Evolutionary conservation across 2,797 vertebrate genomes (phyloP), one percentile per base, ranked within the genome.

Genomic region (Cephalopachus bancanus): DNA sequence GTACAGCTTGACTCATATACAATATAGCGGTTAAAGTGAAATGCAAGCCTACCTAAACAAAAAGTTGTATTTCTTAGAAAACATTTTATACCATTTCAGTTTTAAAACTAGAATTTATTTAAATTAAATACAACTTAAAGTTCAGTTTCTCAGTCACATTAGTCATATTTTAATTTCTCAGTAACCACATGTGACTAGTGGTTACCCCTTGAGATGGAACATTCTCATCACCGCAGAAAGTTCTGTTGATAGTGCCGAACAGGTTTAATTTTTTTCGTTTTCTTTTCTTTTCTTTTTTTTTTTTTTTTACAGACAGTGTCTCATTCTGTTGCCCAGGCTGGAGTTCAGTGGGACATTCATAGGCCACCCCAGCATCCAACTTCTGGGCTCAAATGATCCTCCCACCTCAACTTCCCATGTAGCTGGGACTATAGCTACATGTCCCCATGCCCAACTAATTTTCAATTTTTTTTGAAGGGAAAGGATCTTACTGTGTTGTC

Each of bases 21-120:
- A 69, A 28, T 55, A 51, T 14, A 19, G 30, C 4, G 26, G 51
- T 87, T 92, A 65, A 62, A 28, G 2, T 86, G 74, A 80, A 95
- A 75, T 88, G 14, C 20, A 83, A 1, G 76, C 65, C 57, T 93
- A 11, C 15, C 57, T 81, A 60, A 89, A 79, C n/a, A 79, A 24
- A 59, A 79, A 79, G 55, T 57, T 79, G 3, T 24, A 33, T 79
- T 79, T 69, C 44, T 69, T 83, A 37, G 75, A 76, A 91, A 84
- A 55, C 83, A 78, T 72, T 89, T 81, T 53, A 81, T 20, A 51
- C 7, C 69, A 19, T 4, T 67, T 91, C 10, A 26, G n/a, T 53
- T 89, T 96, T 95, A 67, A n/a, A 84, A 67, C 49, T 88, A 69
- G 92, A 86, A 57, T 72, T 67, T 76, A 59, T 76, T 93, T 22